A percentile compares a stretch with the other conserved stretches of the same genome.
phyloP scores from a whole-genome alignment of 92 coral and sea anemone species.

The Heliopora coerulea region DNA sequence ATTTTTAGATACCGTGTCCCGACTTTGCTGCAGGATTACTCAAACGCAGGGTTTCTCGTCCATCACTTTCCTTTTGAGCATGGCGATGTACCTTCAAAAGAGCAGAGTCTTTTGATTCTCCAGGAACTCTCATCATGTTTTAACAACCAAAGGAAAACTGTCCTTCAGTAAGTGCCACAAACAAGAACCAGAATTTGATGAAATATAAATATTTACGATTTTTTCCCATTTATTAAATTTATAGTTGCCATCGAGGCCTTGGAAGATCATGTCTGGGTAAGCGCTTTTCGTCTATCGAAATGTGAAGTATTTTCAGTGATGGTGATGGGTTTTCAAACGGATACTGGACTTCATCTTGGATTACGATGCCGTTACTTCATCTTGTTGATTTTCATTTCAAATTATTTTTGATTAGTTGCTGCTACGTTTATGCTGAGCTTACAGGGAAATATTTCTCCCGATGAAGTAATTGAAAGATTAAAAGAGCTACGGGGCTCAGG shows the following conservation, averaged over 20 bases:
- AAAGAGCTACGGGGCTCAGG: constrained; percentile 67
- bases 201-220: too few species aligned
- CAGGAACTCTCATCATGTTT: constrained; percentile 50
- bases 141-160: constrained; percentile 51
- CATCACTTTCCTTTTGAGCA: constrained; percentile 62
- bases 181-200: too few species aligned
- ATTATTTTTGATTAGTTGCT: constrained; percentile 49
- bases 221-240: not conserved
- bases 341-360: too few species aligned
- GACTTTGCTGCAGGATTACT: constrained; percentile 55
- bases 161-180: constrained; percentile 63
- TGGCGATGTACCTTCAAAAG: constrained; percentile 51
- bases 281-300: too few species aligned
- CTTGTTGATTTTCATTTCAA: too few species aligned
- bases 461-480: constrained; percentile 59
- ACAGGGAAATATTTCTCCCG: constrained; percentile 55
- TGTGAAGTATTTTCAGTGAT: too few species aligned
- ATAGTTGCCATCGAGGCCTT: constrained; percentile 64
- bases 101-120: constrained; percentile 44
- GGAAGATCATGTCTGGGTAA: constrained; percentile 77
- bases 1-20: constrained; percentile 64
- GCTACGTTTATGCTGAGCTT: constrained; percentile 55
- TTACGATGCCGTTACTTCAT: too few species aligned
- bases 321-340: too few species aligned
- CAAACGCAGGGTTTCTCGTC: constrained; percentile 56